These are phyloP conservation scores for Metacarcinus magister DNA, from an alignment of 2,888 invertebrate genomes.

Conservation along the genomic window DNA sequence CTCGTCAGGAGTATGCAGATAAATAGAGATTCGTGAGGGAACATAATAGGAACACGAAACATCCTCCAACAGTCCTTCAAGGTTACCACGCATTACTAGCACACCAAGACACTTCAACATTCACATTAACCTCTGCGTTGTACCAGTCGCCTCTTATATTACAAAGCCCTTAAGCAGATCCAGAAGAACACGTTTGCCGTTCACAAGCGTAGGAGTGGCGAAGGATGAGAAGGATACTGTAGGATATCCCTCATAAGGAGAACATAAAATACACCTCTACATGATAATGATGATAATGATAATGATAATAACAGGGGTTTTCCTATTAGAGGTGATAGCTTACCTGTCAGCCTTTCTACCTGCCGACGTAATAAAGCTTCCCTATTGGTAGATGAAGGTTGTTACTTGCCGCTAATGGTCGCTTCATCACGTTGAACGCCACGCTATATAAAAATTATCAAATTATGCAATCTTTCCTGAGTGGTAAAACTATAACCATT, in stretches of 20 bases:
- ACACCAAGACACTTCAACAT: no score
- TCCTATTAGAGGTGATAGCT: background rate
- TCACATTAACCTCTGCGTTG: no score
- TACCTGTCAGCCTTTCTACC: background rate
- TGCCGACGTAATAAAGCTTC: background rate
- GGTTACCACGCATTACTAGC: no score
- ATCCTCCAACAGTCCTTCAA: no score
- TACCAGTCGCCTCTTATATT: no score
- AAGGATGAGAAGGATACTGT: background rate
- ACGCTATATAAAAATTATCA: background rate
- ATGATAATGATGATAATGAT: background rate
- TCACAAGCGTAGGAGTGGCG: no score
- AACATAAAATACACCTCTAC: background rate
- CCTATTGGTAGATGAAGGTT: background rate
- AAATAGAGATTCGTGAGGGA: no score
- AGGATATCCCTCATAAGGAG: background rate
- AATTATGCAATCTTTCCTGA: conserved; percentile 8
- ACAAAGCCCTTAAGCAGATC: no score
- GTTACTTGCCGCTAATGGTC: background rate
- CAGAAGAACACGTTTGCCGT: no score
- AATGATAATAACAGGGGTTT: background rate
- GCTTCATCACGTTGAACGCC: background rate
- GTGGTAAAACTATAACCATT: background rate
- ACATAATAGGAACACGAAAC: no score
- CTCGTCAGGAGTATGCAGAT: no score